Base-by-base conservation (phyloP, 2,113 vertebrate species). In the Poeciliopsis occidentalis region DNA sequence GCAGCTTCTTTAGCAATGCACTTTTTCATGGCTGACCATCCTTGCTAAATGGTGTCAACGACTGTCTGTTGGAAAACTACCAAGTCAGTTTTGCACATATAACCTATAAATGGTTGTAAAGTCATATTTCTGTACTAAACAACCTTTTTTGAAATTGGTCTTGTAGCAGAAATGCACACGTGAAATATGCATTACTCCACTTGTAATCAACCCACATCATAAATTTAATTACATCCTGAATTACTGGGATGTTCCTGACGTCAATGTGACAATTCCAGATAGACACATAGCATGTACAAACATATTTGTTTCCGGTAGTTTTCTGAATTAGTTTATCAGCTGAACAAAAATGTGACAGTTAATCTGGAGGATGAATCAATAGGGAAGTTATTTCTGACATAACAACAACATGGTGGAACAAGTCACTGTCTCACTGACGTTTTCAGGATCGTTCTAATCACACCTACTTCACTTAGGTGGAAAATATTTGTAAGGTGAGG, bases 401-500 rank as follows among this genome's bases (percentile, higher is more conserved):
- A 54, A 19, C 39, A 39, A 37, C 65, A 24, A 1, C 41, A 32
- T 37, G 11, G 34, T 30, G 8, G 26, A 34, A 29, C n/a, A 26
- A 13, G 12, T 63, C 12, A 3, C 2, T 64, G 34, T 64, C 11
- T 5, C 10, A 34, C 0, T 19, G 12, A 5, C 8, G 7, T 30
- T 44, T 67, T 39, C 32, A 51, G 61, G 15, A 60, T 39, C 5
- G 64, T 47, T 74, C 31, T 12, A 61, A 81, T 84, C 67, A 12
- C 8, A 19, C 39, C 37, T 62, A 29, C 3, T 39, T 62, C 15
- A 11, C 12, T 79, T 71, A 60, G 73, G 67, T 2, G 65, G n/a
- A 8, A 19, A 47, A 81, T 47, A 71, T 74, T 74, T 67, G 77
- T 5, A n/a, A 62, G 22, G 51, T 57, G 61, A 81, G n/a, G 17